Conservation (phyloP, 30 jellyfish, hydroid and myxozoan genomes). For the Aurelia sp. region DNA sequence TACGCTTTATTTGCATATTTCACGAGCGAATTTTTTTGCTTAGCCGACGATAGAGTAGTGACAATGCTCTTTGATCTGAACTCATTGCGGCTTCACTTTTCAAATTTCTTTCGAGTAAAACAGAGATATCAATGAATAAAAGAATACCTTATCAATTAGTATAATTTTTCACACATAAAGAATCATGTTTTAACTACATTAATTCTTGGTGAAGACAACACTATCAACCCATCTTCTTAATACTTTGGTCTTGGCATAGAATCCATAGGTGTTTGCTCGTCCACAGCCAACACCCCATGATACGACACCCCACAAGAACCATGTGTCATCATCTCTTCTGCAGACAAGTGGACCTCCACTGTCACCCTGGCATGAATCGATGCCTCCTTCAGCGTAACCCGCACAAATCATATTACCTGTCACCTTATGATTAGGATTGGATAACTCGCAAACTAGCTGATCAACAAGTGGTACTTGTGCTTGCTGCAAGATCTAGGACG, state of each 20-base stretch:
- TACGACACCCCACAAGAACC: slow-evolving; percentile 98
- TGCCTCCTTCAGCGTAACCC: slow-evolving; percentile 90
- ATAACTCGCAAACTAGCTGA: slow-evolving; percentile 65
- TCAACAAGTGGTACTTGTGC: slow-evolving; percentile 93
- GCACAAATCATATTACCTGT: slow-evolving; percentile 92
- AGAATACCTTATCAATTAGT: too few relatives aligned
- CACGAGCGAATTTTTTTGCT: too few relatives aligned
- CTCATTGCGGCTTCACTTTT: too few relatives aligned
- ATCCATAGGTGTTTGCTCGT: slow-evolving; percentile 82
- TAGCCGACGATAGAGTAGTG: too few relatives aligned
- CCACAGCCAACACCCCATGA: slow-evolving; percentile 99
- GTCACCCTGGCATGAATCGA: slow-evolving; percentile 98
- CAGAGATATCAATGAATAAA: too few relatives aligned
- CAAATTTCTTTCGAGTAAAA: too few relatives aligned
- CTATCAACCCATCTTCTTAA: slow-evolving; percentile 91
- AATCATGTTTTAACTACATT: too few relatives aligned
- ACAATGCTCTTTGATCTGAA: too few relatives aligned
- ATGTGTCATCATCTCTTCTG: slow-evolving; percentile 70
- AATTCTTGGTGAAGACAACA: slow-evolving; percentile 63
- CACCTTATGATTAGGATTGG: slow-evolving; percentile 53
- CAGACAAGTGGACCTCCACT: slow-evolving; percentile 99
- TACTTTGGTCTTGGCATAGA: slow-evolving; percentile 84
- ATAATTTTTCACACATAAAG: too few relatives aligned
- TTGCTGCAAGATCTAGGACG: slow-evolving; percentile 89
- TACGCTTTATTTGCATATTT: too few relatives aligned